Base-by-base conservation (phyloP, 2,113 vertebrate genomes). In the Pandion haliaetus region DNA sequence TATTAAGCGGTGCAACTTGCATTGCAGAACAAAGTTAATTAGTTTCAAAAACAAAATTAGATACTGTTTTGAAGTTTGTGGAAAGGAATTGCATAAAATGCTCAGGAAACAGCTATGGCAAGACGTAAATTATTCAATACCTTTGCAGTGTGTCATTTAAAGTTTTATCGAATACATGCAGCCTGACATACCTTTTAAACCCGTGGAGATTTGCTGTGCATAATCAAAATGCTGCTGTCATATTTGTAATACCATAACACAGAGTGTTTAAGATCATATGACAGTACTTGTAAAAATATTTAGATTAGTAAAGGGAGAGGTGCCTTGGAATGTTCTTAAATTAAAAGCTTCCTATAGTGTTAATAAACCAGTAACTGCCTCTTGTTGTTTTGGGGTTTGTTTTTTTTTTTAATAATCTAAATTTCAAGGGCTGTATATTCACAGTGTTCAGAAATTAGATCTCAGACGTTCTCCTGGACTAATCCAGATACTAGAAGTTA, bases 151-250 rank as follows among this genome's bases (percentile, higher is more conserved):
- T 88, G 91, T 87, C 95, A 86, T 91, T 96, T 92, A 77, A 28
- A 79, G 63, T 95, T 96, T 95, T 96, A 87, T 95, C 8, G 5
- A 79, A 90, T 71, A 32, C 85, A 34, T 91, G 74, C 95, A 95
- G 96, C 63, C 55, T 96, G 95, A 94, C 73, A 40, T 93, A 88
- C 93, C 93, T 93, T 95, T 94, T 88, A 97, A 96, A 97, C 81
- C 63, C 47, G 4, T n/a, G 61, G 91, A 93, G 90, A 82, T 95
- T 95, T 92, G 70, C 94, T 91, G 57, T 87, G 89, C 66, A 7
- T 93, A 79, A 95, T 95, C 82, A 91, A 94, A 95, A 95, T 2
- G 34, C 84, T 76, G 91, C 95, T 97, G 96, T 97, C 96, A 70
- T 95, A 79, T 95, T 92, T 96, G 82, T 89, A 86, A 95, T 96